Base-by-base conservation (phyloP, 1,140 invertebrate species). In the Watersipora subatra region DNA sequence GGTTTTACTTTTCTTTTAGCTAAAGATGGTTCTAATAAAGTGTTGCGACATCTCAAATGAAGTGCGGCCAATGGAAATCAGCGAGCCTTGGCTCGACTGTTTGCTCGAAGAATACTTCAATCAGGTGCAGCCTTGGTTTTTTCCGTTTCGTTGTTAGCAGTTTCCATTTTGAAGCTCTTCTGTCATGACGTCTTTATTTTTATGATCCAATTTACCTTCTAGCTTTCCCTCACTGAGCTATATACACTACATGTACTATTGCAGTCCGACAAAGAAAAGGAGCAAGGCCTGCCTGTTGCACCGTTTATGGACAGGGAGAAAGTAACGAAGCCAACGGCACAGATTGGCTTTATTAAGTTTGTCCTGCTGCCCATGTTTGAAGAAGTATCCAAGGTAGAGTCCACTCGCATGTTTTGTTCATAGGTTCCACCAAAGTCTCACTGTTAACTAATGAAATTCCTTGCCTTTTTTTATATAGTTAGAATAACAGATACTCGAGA, bases 31-130 rank as follows among this genome's bases (percentile, higher is more conserved):
- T 26, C 68, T 82, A 20, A 80, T 82, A 61, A 82, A 82, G 66
- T 76, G 76, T 59, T 81, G 80, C 69, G 80, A 82, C 70, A 82
- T 82, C 19, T 81, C 80, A 1, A 82, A 82, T 61, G 80, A 82
- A 67, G 79, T 80, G 2, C 72, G 80, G 1, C 80, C 80, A 2
- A 76, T 80, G 72, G 77, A 79, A 62, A 78, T 80, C 0, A 80
- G 78, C 0, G 78, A 80, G 28, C 79, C 79, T 0, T 82, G 80
- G 80, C 75, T 81, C 1, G 80, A 81, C 64, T 80, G 78, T 68
- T 69, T 81, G 1, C 69, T 81, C 57, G 78, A 80, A 66, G 80
- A 81, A 68, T 81, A 80, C 67, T 82, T 81, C 62, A 80, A 82
- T 67, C 80, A 82, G 76, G 78, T 79, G 66, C 24, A 22, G n/a